Conservation (phyloP, 1,140 invertebrate genomes). For the Drosophila carrolli region DNA sequence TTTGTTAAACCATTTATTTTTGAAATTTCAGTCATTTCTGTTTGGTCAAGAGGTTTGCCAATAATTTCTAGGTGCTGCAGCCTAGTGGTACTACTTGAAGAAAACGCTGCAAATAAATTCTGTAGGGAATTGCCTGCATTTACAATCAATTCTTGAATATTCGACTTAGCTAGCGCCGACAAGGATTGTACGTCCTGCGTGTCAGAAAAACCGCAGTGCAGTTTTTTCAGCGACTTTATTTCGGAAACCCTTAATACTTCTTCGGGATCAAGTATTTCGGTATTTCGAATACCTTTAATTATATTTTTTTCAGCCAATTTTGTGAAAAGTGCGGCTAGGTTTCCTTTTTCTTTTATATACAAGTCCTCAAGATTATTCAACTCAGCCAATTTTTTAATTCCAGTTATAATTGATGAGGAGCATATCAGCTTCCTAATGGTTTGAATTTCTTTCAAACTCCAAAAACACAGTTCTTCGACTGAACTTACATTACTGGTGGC, state of each 20-base stretch:
- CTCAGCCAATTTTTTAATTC: not conserved
- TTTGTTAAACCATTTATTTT: not conserved
- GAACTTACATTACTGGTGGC: not conserved
- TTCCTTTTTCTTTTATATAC: too few relatives aligned
- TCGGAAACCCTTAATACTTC: not conserved
- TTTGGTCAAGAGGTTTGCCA: too few relatives aligned
- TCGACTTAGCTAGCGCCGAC: not conserved
- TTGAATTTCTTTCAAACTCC: not conserved
- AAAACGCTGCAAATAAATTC: not conserved
- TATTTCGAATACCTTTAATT: not conserved
- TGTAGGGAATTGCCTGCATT: not conserved
- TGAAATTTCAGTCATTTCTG: not conserved
- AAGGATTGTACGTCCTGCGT: not conserved
- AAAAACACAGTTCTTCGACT: not conserved
- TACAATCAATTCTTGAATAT: not conserved
- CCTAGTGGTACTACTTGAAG: not conserved
- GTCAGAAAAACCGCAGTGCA: not conserved
- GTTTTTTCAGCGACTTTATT: constrained; percentile 2
- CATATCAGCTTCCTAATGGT: not conserved
- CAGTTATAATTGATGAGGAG: too few relatives aligned
- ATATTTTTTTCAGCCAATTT: not conserved
- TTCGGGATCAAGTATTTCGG: too few relatives aligned
- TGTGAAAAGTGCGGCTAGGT: not conserved
- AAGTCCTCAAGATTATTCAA: not conserved
- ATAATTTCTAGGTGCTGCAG: not conserved